Evolutionary conservation across 2,797 vertebrate species (phyloP).

Genomic region (Epinephelus coioides): DNA sequence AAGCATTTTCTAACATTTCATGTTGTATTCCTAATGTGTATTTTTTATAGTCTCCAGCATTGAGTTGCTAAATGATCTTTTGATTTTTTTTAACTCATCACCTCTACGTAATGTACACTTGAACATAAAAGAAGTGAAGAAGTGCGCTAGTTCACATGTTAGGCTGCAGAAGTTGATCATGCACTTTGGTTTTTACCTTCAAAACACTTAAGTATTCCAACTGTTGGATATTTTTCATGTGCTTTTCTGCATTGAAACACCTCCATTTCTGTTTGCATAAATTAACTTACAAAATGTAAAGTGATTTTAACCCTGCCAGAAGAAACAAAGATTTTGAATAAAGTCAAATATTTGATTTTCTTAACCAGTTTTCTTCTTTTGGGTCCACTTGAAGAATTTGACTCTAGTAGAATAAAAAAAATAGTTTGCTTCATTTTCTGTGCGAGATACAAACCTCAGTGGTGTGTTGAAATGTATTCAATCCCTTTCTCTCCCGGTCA

Average conservation of each 20-base stretch:
- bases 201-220: slow-evolving; percentile 18
- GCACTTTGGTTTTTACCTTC: slow-evolving; percentile 40
- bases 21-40: not conserved
- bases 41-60: not conserved
- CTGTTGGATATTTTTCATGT: not conserved
- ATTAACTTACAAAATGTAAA: slow-evolving; percentile 29
- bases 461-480: slow-evolving; percentile 78
- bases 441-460: slow-evolving; percentile 63
- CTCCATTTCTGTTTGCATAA: slow-evolving; percentile 30
- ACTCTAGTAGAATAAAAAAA: slow-evolving; percentile 11
- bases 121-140: not conserved
- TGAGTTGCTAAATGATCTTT: not conserved
- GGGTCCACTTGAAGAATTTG: slow-evolving; percentile 27
- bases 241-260: slow-evolving; percentile 14
- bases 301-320: slow-evolving; percentile 31
- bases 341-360: slow-evolving; percentile 49
- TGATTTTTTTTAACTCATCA: not conserved
- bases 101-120: slow-evolving; percentile 11
- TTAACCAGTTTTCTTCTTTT: slow-evolving; percentile 29
- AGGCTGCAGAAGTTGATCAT: not conserved
- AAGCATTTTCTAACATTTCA: slow-evolving; percentile 36
- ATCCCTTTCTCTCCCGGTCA: slow-evolving; percentile 76
- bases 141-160: not conserved
- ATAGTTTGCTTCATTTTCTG: slow-evolving; percentile 57
- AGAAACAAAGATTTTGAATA: slow-evolving; percentile 48